Conservation (phyloP, 2,113 vertebrate species). For the Pseudorectes ferrugineus region DNA sequence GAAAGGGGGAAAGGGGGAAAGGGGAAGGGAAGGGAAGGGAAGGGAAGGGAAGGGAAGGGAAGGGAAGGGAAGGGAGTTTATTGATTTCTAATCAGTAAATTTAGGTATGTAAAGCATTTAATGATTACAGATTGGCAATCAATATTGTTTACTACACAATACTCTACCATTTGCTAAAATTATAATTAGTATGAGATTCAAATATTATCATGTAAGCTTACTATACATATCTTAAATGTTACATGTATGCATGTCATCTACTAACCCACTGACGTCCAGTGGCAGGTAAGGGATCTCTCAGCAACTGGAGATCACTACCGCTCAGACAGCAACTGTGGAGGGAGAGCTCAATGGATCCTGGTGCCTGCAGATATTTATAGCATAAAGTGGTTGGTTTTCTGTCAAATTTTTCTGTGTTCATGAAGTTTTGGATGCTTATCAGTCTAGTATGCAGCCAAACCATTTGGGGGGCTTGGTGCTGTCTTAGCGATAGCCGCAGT, state of each 20-base stretch:
- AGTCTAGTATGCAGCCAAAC: neutral
- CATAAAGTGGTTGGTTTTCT: neutral
- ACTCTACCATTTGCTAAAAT: neutral
- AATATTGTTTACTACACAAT: neutral
- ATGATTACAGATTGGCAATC: neutral
- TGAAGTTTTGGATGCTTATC: neutral
- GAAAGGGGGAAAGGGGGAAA: too few species aligned
- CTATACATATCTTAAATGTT: neutral
- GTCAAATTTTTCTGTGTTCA: neutral
- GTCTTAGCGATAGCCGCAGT: neutral
- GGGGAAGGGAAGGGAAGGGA: neutral
- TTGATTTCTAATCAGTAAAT: neutral
- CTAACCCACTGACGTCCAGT: fast-evolving
- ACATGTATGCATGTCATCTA: neutral
- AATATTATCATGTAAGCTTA: fast-evolving
- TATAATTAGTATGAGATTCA: neutral
- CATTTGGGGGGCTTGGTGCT: neutral
- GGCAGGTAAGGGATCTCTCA: neutral
- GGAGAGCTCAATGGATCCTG: neutral
- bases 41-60: too few species aligned
- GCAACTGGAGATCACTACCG: fast-evolving
- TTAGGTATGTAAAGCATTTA: neutral
- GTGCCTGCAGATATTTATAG: neutral
- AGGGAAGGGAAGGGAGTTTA: too few species aligned
- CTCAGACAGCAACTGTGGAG: neutral